Base-by-base conservation (phyloP, 2,113 vertebrate genomes). In the Hypocryptadius cinnamomeus region DNA sequence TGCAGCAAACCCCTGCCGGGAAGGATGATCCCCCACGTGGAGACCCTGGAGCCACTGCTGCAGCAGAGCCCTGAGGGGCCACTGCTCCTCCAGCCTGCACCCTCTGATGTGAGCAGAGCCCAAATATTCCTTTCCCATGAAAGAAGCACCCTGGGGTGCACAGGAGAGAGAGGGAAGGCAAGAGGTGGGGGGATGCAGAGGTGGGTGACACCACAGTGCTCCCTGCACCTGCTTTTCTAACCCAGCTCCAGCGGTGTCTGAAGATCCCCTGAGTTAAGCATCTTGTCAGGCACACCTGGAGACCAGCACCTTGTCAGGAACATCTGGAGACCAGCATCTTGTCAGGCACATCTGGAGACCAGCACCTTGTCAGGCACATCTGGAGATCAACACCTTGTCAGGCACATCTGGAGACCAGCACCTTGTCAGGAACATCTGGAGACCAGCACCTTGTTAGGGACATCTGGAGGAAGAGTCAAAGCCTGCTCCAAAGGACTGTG, bases 51-150 rank as follows among this genome's bases (percentile, higher is more conserved):
- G 59, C 21, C 3, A 1, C 0, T 1, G 25, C 23, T 56, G 37
- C 15, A 48, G 42, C 4, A 12, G 9, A 56, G 21, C 8, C 20
- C 66, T 35, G 6, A 35, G 72, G 69, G 51, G 47, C 15, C 2
- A 0, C 33, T 68, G 56, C 20, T 51, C 14, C 57, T n/a, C 27
- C n/a, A 53, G 39, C 47, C 60, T 7, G 57, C 33, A 1, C n/a
- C 10, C 24, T 2, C 2, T 2, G 28, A 3, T 2, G 33, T 4
- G 19, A 45, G 35, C 39, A 24, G 27, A 24, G 8, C 24, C 13
- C 0, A 13, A 5, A 7, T 0, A 1, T 4, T 13, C 33, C 28
- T 16, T 33, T 4, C 10, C 6, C 27, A 1, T 0, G 27, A 6
- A 4, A 10, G 5, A 13, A 8, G 16, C 3, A 19, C 13, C 37